phyloP scores from a whole-genome alignment of 2,888 invertebrate genomes.

The Steinernema carpocapsae region DNA sequence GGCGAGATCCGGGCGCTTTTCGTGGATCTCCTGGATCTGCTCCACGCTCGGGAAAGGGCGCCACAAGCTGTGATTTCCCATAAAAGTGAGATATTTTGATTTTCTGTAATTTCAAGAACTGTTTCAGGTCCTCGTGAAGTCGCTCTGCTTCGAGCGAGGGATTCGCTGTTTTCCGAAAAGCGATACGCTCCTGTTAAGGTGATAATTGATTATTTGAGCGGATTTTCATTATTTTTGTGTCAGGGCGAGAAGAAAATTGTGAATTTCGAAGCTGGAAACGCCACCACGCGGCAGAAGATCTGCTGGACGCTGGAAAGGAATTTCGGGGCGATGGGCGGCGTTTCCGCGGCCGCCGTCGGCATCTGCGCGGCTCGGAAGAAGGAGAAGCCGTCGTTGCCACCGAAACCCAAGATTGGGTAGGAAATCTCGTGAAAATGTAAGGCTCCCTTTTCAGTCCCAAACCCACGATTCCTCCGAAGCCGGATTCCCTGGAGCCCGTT shows the following conservation, averaged over 20 bases:
- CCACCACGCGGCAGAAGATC: slow-evolving; percentile 8
- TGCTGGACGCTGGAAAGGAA: slow-evolving; percentile 22
- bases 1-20: slow-evolving; percentile 5
- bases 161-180: not conserved
- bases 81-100: not conserved
- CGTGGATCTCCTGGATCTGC: slow-evolving; percentile 9
- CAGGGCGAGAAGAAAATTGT: slow-evolving; percentile 18
- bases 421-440: not conserved
- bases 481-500: not conserved
- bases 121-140: not conserved
- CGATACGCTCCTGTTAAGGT: not conserved
- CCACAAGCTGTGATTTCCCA: not conserved
- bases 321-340: slow-evolving; percentile 27
- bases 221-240: not conserved
- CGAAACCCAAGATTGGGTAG: slow-evolving; percentile 21
- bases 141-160: slow-evolving; percentile 4
- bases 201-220: not conserved
- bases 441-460: not conserved
- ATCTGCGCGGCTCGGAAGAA: not conserved
- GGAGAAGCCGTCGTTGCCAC: slow-evolving; percentile 13
- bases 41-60: slow-evolving; percentile 3
- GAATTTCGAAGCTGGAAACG: not conserved
- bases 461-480: not conserved
- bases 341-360: not conserved
- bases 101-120: not conserved